A percentile compares a stretch with the other conserved stretches of the same genome.
Evolutionary conservation across 2,888 invertebrate species (phyloP).

Genomic region (Bombylius major): DNA sequence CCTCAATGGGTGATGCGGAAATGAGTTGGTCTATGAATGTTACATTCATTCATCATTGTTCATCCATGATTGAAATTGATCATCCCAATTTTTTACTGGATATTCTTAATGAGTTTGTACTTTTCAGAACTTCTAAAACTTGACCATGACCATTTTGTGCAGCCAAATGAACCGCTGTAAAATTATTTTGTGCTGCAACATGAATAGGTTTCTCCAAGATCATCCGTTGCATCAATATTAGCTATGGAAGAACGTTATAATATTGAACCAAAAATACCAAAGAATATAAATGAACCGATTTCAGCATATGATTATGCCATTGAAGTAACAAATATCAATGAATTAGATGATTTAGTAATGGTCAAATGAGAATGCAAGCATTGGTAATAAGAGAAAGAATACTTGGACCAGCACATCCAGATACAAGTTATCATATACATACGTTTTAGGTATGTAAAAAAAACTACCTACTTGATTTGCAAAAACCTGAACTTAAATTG

Average conservation of each 20-base stretch:
- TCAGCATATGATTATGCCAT: conserved; percentile 79
- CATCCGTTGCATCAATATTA: too few relatives aligned
- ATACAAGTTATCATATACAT: conserved; percentile 96
- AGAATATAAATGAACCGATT: conserved; percentile 59
- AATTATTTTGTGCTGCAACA: too few relatives aligned
- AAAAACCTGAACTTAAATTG: not conserved
- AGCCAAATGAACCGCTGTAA: conserved; percentile 91
- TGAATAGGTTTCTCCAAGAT: too few relatives aligned
- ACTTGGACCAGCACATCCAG: conserved; percentile 85
- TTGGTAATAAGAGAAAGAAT: conserved; percentile 85
- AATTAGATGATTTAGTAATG: conserved; percentile 72
- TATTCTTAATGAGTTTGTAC: conserved; percentile 75
- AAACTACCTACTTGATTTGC: not conserved
- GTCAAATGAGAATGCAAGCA: conserved; percentile 93
- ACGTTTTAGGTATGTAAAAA: conserved; percentile 48
- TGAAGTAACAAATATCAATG: conserved; percentile 67
- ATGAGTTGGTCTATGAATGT: too few relatives aligned
- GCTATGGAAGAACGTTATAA: conserved; percentile 73
- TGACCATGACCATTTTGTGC: conserved; percentile 91
- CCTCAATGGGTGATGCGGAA: too few relatives aligned
- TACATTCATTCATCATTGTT: too few relatives aligned
- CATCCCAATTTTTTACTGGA: conserved; percentile 94
- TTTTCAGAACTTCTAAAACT: conserved; percentile 82
- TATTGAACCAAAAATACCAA: conserved; percentile 53
- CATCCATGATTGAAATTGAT: too few relatives aligned